Evolutionary conservation across 2,797 vertebrate species (phyloP).

Genomic region (Sardinella longiceps): DNA sequence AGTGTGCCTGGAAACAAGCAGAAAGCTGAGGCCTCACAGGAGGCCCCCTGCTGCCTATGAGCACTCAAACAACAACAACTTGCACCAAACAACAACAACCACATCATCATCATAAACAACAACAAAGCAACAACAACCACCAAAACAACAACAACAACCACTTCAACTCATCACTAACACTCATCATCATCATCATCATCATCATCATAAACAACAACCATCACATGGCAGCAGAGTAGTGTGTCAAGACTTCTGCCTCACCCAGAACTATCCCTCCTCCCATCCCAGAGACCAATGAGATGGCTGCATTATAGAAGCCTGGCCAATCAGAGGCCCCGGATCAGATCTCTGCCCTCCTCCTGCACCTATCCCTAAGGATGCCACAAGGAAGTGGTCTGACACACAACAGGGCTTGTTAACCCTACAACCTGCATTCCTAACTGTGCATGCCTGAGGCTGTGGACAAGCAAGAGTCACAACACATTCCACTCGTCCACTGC

Average conservation of each 20-base stretch:
- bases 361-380: not conserved
- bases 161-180: too few relatives aligned
- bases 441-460: not conserved
- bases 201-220: too few relatives aligned
- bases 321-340: not conserved
- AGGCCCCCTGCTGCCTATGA: not conserved
- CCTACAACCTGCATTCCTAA: not conserved
- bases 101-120: too few relatives aligned
- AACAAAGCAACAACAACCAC: too few relatives aligned
- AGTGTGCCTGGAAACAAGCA: constrained; percentile 3
- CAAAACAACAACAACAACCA: too few relatives aligned
- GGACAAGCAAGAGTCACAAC: not conserved
- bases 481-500: not conserved
- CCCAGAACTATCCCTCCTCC: not conserved
- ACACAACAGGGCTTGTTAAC: not conserved
- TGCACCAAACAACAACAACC: not conserved
- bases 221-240: not conserved
- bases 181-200: too few relatives aligned
- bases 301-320: not conserved
- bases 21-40: not conserved
- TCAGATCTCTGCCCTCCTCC: not conserved
- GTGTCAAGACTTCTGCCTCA: not conserved
- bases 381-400: not conserved
- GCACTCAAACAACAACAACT: not conserved
- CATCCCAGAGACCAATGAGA: not conserved